Conservation (phyloP, 64 coral and sea anemone species). For the Porites australiensis region DNA sequence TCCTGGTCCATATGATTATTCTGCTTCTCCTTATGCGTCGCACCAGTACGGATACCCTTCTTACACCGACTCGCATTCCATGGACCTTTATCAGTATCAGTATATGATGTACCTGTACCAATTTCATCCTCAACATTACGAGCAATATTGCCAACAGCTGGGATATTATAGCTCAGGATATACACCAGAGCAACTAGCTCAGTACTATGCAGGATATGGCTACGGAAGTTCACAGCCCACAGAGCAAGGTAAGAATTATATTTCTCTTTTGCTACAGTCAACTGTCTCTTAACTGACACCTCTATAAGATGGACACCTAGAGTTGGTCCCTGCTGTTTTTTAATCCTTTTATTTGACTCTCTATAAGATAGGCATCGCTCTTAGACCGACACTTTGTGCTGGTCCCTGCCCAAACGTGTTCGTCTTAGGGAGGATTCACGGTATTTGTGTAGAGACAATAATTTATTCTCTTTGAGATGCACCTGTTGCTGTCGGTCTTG, state of each 20-base stretch:
- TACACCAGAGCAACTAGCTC: constrained; percentile 23
- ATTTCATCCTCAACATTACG: constrained; percentile 45
- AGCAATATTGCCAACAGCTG: constrained; percentile 29
- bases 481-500: too few relatives aligned
- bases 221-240: background rate
- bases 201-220: constrained; percentile 22
- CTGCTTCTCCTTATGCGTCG: background rate
- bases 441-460: too few relatives aligned
- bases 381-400: too few relatives aligned
- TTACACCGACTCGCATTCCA: constrained; percentile 11
- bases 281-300: too few relatives aligned
- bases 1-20: constrained; percentile 7
- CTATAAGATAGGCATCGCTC: too few relatives aligned
- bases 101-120: constrained; percentile 34
- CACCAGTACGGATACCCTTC: constrained; percentile 29
- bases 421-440: too few relatives aligned
- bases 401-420: too few relatives aligned
- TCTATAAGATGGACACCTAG: too few relatives aligned
- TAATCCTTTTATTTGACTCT: too few relatives aligned
- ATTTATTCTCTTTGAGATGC: too few relatives aligned
- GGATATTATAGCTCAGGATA: constrained; percentile 33
- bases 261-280: background rate
- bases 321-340: too few relatives aligned
- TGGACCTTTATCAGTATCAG: constrained; percentile 49
- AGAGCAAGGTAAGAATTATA: background rate